Base-by-base conservation (phyloP, 92 coral and sea anemone species). In the Actinostola sp. region DNA sequence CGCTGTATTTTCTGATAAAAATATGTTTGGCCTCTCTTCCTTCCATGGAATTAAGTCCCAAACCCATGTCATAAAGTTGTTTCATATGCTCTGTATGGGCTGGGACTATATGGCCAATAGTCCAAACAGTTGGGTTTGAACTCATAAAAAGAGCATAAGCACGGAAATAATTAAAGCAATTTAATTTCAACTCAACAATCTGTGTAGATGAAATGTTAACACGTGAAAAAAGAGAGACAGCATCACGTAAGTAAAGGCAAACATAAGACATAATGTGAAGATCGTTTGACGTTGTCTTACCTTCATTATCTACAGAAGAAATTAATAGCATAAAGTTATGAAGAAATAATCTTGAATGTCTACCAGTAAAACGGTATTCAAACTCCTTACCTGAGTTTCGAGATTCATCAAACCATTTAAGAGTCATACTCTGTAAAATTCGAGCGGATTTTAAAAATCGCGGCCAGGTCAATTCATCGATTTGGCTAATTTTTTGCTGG, bases 1-100 rank as follows among this genome's bases (percentile, higher is more conserved):
- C 30, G 45, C 82, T 41, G 50, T 63, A 81, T 35, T 44, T 63
- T 14, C 82, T 67, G 63, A 81, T 66, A 26, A 27, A 66, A 33
- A 80, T 63, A 53, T 80, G 86, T 33, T 80, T 80, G 51, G 82
- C 82, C 48, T 81, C 82, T 20, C 87, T 63, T 10, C 86, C 86
- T 36, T 81, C 86, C 86, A 81, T 81, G 3, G 86, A 81, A 35
- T 64, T 81, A 5, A 81, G 75, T 5, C 73, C 86, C 8, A 81
- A 19, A 7, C 74, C 86, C 82, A 81, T 43, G 20, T 75, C 85
- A 71, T 79, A 79, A 41, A 51, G 73, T 15, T 28, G 7, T n/a
- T 59, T 24, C 85, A 79, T 79, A 33, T 63, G 66, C 68, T 54
- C 41, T 11, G 82, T 65, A 27, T 73, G 86, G 3, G 72, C 67